Base-by-base conservation (phyloP, 1,140 invertebrate genomes). In the Pararge aegeria region DNA sequence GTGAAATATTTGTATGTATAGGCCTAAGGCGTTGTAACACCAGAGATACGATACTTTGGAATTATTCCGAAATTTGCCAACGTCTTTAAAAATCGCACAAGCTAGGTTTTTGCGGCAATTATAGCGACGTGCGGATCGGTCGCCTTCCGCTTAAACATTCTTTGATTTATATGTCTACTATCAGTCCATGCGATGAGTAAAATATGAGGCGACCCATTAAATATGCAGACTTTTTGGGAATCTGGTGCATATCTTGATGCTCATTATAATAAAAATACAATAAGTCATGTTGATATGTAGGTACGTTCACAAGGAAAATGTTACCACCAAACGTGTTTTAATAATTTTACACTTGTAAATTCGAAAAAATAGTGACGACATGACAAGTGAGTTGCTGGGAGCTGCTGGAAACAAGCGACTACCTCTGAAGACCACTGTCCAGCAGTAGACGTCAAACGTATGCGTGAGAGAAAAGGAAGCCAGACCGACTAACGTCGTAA, bases 261-360 rank as follows among this genome's bases (percentile, higher is more conserved):
- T 85, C 70, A 83, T 89, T 85, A 83, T 80, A 87, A 87, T 85
- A 89, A 89, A 86, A 80, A 83, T 71, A 68, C 81, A 44, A 87
- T 86, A 84, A 74, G 79, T 86, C 75, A 86, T 83, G 73, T 70
- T 73, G 66, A 71, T 56, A 61, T 66, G 65, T 65, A 78, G 24
- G 38, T 64, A 34, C 40, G 48, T 53, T n/a, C n/a, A n/a, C n/a
- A n/a, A 53, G 38, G 50, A 53, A 53, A 59, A 52, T 27, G 49
- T 51, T 51, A 51, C 27, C 63, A 70, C 29, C 13, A 20, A 53
- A 52, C 19, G 58, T 68, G 66, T 71, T 59, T 65, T 68, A 69
- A n/a, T n/a, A n/a, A n/a, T n/a, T n/a, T n/a, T n/a, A n/a, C n/a
- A n/a, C n/a, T n/a, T n/a, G n/a, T n/a, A n/a, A n/a, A n/a, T n/a